These are phyloP conservation scores for Nyctereutes procyonoides DNA, from an alignment of 2,113 vertebrate genomes.

Conservation along the genomic window DNA sequence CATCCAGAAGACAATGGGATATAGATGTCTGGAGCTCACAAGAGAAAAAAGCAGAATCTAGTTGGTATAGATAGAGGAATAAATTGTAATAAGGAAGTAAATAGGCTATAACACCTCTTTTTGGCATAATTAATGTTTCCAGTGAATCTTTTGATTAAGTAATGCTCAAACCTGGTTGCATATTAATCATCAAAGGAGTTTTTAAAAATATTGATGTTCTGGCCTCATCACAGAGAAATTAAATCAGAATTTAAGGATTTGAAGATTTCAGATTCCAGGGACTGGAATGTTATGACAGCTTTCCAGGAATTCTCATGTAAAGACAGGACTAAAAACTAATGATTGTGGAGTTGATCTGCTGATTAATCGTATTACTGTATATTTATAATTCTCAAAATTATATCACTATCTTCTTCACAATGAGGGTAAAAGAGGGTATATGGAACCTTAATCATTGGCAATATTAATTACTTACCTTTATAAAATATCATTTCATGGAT, in stretches of 20 bases:
- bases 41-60: background rate
- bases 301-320: background rate
- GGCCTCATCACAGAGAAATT: background rate
- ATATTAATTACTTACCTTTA: background rate
- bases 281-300: background rate
- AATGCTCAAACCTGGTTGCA: background rate
- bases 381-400: slow-evolving; percentile 7
- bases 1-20: background rate
- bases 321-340: background rate
- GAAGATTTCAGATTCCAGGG: background rate
- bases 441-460: background rate
- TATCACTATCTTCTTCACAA: background rate
- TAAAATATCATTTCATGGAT: background rate
- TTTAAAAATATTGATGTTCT: slow-evolving; percentile 10
- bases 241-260: slow-evolving; percentile 6
- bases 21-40: background rate
- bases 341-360: background rate
- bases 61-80: background rate
- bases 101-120: background rate
- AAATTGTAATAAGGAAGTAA: background rate
- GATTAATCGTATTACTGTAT: background rate
- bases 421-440: background rate
- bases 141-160: background rate
- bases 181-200: background rate
- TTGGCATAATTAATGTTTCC: background rate